phyloP scores from a whole-genome alignment of 2,888 invertebrate genomes.

The Chydorus sphaericus region DNA sequence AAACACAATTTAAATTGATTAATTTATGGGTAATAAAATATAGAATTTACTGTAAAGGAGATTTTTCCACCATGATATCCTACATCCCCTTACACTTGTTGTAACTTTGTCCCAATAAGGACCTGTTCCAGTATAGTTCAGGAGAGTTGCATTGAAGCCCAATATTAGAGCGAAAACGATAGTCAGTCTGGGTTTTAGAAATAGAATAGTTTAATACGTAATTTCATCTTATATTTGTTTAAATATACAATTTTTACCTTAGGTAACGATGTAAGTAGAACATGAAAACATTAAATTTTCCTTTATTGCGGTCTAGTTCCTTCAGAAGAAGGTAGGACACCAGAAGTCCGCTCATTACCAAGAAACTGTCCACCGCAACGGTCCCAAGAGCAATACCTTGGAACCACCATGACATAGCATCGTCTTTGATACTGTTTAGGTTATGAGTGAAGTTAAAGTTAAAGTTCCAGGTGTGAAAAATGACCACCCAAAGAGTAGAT shows the following conservation, averaged over 20 bases:
- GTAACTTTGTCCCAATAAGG: slow-evolving; percentile 61
- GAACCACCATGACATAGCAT: slow-evolving; percentile 11
- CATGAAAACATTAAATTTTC: slow-evolving; percentile 6
- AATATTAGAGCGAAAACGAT: slow-evolving; percentile 57
- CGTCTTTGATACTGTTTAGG: too few relatives aligned
- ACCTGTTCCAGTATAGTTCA: slow-evolving; percentile 51
- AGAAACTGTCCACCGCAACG: slow-evolving; percentile 73
- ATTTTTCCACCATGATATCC: slow-evolving; percentile 56
- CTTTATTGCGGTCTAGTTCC: slow-evolving; percentile 8
- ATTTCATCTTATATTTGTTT: too few relatives aligned
- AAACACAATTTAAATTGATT: too few relatives aligned
- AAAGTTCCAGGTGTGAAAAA: background rate
- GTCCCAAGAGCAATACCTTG: slow-evolving; percentile 73
- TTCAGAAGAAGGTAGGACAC: slow-evolving; percentile 5
- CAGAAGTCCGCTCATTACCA: slow-evolving; percentile 46
- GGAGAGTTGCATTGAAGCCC: slow-evolving; percentile 54
- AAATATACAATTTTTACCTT: too few relatives aligned
- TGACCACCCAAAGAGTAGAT: slow-evolving; percentile 3
- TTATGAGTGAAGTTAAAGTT: too few relatives aligned
- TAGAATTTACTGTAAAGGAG: slow-evolving; percentile 47
- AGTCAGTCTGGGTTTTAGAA: too few relatives aligned
- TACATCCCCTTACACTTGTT: slow-evolving; percentile 45
- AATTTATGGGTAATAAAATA: background rate
- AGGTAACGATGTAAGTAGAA: slow-evolving; percentile 22
- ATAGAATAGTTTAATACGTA: too few relatives aligned